phyloP scores from a whole-genome alignment of 2,113 vertebrate species.

The Columbina picui region DNA sequence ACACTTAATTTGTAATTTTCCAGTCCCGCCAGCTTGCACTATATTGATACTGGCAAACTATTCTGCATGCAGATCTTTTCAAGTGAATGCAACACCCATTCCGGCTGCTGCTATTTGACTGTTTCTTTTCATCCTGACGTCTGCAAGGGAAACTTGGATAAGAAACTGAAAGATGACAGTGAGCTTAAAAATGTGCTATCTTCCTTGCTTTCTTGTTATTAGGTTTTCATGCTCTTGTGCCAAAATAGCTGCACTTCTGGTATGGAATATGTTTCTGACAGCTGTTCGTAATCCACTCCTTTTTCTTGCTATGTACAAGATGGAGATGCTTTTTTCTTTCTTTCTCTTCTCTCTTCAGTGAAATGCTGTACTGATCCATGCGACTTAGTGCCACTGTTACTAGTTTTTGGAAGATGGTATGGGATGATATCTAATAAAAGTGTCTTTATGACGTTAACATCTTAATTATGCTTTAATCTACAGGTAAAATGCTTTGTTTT shows the following conservation, averaged over 20 bases:
- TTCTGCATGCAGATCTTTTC: constrained; percentile 22
- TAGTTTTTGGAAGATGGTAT: background rate
- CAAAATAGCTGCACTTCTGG: constrained; percentile 35
- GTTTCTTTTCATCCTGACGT: constrained; percentile 14
- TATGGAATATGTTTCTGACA: constrained; percentile 33
- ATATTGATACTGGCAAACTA: background rate
- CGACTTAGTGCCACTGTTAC: background rate
- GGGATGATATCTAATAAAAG: background rate
- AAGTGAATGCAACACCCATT: constrained; percentile 1
- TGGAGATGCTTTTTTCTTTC: background rate
- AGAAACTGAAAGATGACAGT: constrained; percentile 24
- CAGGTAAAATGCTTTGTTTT: background rate
- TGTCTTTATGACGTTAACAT: background rate
- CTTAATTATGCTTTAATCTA: background rate
- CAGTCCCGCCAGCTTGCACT: constrained; percentile 29
- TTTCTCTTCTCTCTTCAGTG: background rate
- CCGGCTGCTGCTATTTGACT: background rate
- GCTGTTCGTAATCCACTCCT: background rate
- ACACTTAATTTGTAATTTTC: constrained; percentile 56
- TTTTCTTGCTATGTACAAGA: background rate
- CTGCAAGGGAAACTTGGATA: constrained; percentile 39
- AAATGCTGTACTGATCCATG: background rate
- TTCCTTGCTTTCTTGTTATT: background rate
- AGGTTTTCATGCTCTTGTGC: background rate
- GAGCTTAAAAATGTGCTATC: background rate